Conservation (phyloP, 2,113 vertebrate species). For the Triplophysa dalaica region DNA sequence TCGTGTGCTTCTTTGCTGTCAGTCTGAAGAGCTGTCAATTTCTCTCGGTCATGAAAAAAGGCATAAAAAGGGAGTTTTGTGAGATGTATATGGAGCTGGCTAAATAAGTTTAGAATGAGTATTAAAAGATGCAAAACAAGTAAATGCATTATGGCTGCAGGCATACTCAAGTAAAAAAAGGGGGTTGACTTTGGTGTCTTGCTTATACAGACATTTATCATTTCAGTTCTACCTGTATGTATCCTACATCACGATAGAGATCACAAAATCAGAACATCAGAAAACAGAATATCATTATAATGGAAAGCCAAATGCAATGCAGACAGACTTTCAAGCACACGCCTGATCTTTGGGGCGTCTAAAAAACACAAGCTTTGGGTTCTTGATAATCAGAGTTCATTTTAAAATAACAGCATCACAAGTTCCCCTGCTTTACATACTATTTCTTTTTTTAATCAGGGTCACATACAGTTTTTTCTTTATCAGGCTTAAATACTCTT, state of each 20-base stretch:
- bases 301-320: too few species aligned
- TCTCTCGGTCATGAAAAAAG: neutral
- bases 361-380: neutral
- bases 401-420: neutral
- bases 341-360: neutral
- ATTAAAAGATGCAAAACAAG: neutral
- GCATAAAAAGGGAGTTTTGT: neutral
- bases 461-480: constrained; percentile 61
- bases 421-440: neutral
- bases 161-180: too few species aligned
- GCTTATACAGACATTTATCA: too few species aligned
- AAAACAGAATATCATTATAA: too few species aligned
- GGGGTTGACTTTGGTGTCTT: too few species aligned
- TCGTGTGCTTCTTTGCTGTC: neutral
- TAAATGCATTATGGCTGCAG: neutral
- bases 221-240: too few species aligned
- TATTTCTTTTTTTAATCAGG: constrained; percentile 46
- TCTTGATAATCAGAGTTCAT: neutral
- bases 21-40: neutral
- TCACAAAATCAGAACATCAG: too few species aligned
- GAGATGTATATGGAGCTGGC: too few species aligned
- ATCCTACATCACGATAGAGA: too few species aligned
- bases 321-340: neutral
- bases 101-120: neutral
- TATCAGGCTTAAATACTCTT: constrained; percentile 67